Evolutionary conservation across 1,140 invertebrate genomes (phyloP).

Genomic region (Ooceraea biroi): DNA sequence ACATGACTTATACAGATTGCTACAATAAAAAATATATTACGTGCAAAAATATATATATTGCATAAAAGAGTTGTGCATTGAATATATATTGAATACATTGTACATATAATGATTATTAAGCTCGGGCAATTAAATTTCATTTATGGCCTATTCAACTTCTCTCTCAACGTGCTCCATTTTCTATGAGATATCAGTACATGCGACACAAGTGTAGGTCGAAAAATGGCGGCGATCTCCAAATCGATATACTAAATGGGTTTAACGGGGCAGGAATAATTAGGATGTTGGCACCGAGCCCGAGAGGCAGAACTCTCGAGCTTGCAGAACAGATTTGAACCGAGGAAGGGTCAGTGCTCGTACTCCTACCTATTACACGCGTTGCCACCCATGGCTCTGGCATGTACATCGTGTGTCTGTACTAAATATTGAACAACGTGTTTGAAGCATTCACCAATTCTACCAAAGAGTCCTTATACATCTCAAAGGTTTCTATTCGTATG

Average conservation of each 20-base stretch:
- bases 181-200: constrained; percentile 8
- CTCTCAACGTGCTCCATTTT: not conserved
- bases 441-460: not conserved
- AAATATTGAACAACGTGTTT: constrained; percentile 57
- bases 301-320: constrained; percentile 63
- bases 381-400: constrained; percentile 60
- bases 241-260: constrained; percentile 83
- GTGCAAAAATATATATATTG: no score
- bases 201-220: constrained; percentile 27
- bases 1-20: no score
- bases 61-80: no score
- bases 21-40: not conserved
- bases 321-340: constrained; percentile 77
- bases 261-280: constrained; percentile 84
- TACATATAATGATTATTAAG: no score
- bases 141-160: no score
- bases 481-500: not conserved
- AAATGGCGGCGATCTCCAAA: constrained; percentile 78
- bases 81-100: no score
- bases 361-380: constrained; percentile 73
- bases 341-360: constrained; percentile 61
- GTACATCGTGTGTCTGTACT: constrained; percentile 18
- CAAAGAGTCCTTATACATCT: not conserved
- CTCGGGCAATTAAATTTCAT: no score
- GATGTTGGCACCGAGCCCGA: constrained; percentile 82